Base-by-base conservation (phyloP, 1,140 invertebrate species). In the Himalopsyche phryganea region DNA sequence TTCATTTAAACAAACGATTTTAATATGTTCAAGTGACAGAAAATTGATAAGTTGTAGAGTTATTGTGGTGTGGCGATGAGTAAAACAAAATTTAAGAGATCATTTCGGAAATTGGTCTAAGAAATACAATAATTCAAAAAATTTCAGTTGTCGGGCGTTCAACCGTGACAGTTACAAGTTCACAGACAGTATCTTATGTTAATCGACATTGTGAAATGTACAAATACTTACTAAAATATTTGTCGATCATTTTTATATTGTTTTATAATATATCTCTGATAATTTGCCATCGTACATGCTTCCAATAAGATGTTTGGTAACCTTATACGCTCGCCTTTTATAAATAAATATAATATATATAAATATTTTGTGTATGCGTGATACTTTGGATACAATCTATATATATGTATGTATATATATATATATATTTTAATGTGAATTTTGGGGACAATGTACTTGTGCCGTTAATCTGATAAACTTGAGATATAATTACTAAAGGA, bases 141-240 rank as follows among this genome's bases (percentile, higher is more conserved):
- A 40, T 33, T 42, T 45, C 45, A 40, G 53, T 20, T 48, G 45
- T 48, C 35, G 38, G 38, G 38, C 11, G 15, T n/a, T 40, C 38
- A 4, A 40, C 38, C 38, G n/a, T 13, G 15, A 40, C 15, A 42
- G 23, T 14, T 54, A 54, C 51, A 47, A 53, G 41, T 46, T 55
- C 44, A 55, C 44, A 55, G 47, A 55, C 53, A 47, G 53, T 55
- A 55, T 40, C 35, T 41, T 36, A 42, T 47, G 44, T 55, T 48
- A 55, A 23, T 20, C 45, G 38, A 55, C 53, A 55, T 35, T 54
- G 51, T 54, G 41, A 54, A 54, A 55, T 45, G 15, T 40, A 48
- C 53, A 42, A 55, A 5, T 28, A 28, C 23, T 28, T 55, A 47
- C 53, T 55, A 55, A 55, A 55, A 55, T 55, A 55, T 55, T 55